phyloP scores from a whole-genome alignment of 1,140 invertebrate species.

The Ridgeia piscesae region DNA sequence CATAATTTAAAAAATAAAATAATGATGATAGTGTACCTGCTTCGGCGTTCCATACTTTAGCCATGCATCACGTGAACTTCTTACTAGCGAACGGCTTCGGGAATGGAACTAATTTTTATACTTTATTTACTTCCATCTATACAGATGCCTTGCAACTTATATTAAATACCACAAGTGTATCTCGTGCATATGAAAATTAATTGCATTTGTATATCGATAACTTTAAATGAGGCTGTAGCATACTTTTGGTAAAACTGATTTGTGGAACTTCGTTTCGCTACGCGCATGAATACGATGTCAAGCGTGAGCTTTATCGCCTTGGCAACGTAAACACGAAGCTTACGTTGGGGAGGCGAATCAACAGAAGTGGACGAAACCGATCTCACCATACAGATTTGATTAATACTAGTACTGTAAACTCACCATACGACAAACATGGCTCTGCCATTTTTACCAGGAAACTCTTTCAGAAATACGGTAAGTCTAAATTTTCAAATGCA shows the following conservation, averaged over 20 bases:
- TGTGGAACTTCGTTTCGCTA: not conserved
- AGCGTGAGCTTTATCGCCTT: not conserved
- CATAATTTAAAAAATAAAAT: too few species aligned
- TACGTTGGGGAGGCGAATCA: not conserved
- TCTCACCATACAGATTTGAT: not conserved
- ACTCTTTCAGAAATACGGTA: slow-evolving; percentile 37
- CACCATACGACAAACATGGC: slow-evolving; percentile 29
- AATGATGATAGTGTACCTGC: not conserved
- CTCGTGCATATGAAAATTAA: not conserved
- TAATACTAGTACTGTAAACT: not conserved
- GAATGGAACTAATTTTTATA: not conserved
- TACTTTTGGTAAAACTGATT: not conserved
- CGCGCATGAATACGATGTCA: not conserved
- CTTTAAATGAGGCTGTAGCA: not conserved
- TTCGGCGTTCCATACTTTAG: not conserved
- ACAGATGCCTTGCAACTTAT: not conserved
- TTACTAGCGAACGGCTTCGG: not conserved
- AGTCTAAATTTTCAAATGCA: slow-evolving; percentile 21
- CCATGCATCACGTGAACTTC: not conserved
- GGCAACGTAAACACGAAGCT: slow-evolving; percentile 15
- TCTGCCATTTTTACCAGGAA: slow-evolving; percentile 40
- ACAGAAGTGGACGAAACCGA: not conserved
- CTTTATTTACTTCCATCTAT: not conserved
- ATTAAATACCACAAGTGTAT: not conserved
- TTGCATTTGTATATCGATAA: too few species aligned